Percentiles rank a stretch among this genome's conserved stretches.
These are phyloP conservation scores for Halocynthia aurantium DNA, from an alignment of 23 tunicate genomes.

Conservation along the genomic window DNA sequence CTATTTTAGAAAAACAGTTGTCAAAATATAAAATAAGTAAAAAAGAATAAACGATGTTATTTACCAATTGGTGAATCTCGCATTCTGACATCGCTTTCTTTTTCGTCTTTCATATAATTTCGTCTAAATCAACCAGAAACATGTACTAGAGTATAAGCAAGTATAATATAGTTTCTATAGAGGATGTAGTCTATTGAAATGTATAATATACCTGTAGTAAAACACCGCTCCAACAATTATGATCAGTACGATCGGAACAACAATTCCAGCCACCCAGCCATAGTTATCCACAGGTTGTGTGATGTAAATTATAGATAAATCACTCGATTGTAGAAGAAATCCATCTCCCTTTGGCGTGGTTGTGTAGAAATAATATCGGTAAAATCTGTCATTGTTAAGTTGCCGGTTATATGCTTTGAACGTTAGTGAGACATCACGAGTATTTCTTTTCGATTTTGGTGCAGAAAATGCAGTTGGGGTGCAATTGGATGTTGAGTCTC, in stretches of 20 bases:
- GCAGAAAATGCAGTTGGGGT: background rate
- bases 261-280: conserved; percentile 15
- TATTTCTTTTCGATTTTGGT: background rate
- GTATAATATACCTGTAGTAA: conserved; percentile 3
- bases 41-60: too few species aligned
- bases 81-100: too few species aligned
- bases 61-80: too few species aligned
- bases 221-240: background rate
- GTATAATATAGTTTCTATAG: too few species aligned
- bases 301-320: background rate
- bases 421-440: background rate
- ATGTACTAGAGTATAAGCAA: too few species aligned
- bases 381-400: conserved; percentile 1
- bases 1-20: too few species aligned
- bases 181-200: too few species aligned
- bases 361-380: conserved; percentile 10
- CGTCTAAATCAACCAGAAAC: too few species aligned
- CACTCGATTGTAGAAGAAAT: conserved; percentile 7
- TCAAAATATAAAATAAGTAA: too few species aligned
- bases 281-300: conserved; percentile 2
- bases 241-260: conserved; percentile 15
- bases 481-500: background rate
- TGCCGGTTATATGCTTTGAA: conserved; percentile 2
- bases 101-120: too few species aligned
- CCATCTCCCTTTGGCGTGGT: background rate